Percentiles rank a stretch among this genome's conserved stretches.
phyloP scores from a whole-genome alignment of 2,113 vertebrate species.

The Ivindomyrus marchei region DNA sequence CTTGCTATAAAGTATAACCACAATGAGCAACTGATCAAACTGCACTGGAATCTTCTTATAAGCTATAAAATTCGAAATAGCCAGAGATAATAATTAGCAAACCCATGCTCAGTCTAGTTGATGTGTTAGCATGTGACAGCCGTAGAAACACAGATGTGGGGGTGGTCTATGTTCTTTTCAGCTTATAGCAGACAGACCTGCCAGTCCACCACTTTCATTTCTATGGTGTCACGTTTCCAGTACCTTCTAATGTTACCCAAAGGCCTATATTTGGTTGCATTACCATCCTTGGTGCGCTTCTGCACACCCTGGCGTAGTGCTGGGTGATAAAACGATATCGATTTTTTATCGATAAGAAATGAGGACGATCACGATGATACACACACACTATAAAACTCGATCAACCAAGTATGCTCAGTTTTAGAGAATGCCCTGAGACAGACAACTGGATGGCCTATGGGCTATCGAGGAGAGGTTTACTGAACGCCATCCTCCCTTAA shows the following conservation, averaged over 20 bases:
- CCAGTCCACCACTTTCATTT: background rate
- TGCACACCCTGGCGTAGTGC: background rate
- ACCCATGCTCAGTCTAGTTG: background rate
- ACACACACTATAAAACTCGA: too few species aligned
- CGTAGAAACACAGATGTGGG: background rate
- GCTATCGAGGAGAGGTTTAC: too few species aligned
- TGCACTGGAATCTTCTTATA: background rate
- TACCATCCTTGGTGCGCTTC: background rate
- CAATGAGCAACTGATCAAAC: background rate
- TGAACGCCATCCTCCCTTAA: too few species aligned
- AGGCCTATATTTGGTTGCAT: background rate
- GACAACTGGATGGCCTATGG: too few species aligned
- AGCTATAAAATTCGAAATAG: background rate
- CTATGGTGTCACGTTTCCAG: background rate
- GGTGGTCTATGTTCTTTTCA: background rate
- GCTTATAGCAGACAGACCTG: background rate
- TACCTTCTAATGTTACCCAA: background rate
- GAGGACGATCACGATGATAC: too few species aligned
- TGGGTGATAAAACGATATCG: too few species aligned
- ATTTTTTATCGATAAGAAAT: too few species aligned
- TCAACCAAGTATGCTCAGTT: too few species aligned
- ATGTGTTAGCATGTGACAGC: background rate
- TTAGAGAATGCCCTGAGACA: too few species aligned
- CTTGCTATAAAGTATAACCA: background rate
- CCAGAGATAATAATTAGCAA: background rate